A percentile compares a stretch with the other conserved stretches of the same genome.
These are phyloP conservation scores for Drosophila mettleri DNA, from an alignment of 2,888 invertebrate species.

Conservation along the genomic window DNA sequence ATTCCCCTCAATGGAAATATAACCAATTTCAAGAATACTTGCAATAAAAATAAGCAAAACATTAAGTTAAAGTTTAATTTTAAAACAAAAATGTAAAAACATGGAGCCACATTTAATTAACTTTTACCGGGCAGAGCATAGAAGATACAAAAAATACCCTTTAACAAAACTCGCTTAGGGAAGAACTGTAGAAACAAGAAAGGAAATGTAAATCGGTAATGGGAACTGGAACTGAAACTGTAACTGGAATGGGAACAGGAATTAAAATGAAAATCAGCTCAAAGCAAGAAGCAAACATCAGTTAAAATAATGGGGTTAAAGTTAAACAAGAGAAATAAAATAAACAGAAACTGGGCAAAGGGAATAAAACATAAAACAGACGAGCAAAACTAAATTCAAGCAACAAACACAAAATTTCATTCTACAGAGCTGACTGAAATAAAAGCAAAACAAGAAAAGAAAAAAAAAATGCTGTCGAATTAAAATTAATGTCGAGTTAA, in stretches of 20 bases:
- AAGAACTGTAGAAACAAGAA: conserved; percentile 29
- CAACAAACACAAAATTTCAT: conserved; percentile 57
- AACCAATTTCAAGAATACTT: conserved; percentile 61
- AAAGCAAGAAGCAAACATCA: conserved; percentile 39
- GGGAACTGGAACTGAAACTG: conserved; percentile 1
- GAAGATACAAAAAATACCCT: conserved; percentile 29
- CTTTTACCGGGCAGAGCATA: conserved; percentile 27
- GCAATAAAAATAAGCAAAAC: conserved; percentile 26
- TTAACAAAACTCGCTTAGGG: conserved; percentile 22
- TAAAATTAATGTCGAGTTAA: conserved; percentile 84
- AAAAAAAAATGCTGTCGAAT: conserved; percentile 80
- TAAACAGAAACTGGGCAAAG: conserved; percentile 42
- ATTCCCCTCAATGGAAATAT: conserved; percentile 66
- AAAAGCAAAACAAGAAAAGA: conserved; percentile 31
- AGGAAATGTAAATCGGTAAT: conserved; percentile 1
- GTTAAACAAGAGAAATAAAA: conserved; percentile 54
- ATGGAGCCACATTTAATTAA: conserved; percentile 50
- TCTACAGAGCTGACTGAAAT: conserved; percentile 30
- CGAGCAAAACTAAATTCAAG: conserved; percentile 55
- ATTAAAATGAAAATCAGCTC: conserved; percentile 58
- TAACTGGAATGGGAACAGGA: conserved; percentile 32
- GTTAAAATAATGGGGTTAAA: conserved; percentile 68
- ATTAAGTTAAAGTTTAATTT: conserved; percentile 33
- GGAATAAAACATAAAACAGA: conserved; percentile 50
- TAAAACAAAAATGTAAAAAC: background rate